Conservation (phyloP, 2,797 vertebrate genomes). For the Microctenopoma stevenorrisi region DNA sequence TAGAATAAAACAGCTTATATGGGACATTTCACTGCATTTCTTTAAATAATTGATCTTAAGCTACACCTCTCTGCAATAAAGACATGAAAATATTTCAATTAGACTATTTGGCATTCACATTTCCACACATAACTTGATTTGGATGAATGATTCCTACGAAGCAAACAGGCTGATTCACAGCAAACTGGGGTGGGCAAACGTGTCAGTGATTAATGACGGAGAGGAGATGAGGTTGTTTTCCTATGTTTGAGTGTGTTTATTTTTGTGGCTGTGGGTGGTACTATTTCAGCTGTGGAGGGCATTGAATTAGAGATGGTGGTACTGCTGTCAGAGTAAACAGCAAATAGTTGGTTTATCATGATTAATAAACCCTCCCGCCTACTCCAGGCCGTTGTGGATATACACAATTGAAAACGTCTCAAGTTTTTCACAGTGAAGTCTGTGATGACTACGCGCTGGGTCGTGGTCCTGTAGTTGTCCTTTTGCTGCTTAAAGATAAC, state of each 20-base stretch:
- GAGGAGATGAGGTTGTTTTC: conserved; percentile 26
- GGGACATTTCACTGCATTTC: background rate
- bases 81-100: conserved; percentile 11
- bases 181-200: conserved; percentile 25
- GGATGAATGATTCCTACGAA: conserved; percentile 36
- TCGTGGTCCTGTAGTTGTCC: conserved; percentile 25
- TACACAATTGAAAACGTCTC: conserved; percentile 40
- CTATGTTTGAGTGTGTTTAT: conserved; percentile 28
- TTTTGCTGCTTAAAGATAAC: conserved; percentile 2
- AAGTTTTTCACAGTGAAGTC: conserved; percentile 8
- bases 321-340: conserved; percentile 47
- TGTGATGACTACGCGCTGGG: conserved; percentile 34
- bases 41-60: background rate
- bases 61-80: background rate
- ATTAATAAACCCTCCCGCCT: conserved; percentile 47
- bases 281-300: conserved; percentile 30
- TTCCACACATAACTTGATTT: conserved; percentile 28
- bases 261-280: conserved; percentile 45
- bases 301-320: conserved; percentile 32
- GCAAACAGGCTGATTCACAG: conserved; percentile 37
- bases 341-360: conserved; percentile 51
- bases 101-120: background rate
- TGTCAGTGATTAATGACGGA: conserved; percentile 51
- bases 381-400: conserved; percentile 25
- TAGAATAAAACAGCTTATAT: too few relatives aligned